Conservation (phyloP, 2,888 invertebrate species). For the Lepidochitona cinerea region DNA sequence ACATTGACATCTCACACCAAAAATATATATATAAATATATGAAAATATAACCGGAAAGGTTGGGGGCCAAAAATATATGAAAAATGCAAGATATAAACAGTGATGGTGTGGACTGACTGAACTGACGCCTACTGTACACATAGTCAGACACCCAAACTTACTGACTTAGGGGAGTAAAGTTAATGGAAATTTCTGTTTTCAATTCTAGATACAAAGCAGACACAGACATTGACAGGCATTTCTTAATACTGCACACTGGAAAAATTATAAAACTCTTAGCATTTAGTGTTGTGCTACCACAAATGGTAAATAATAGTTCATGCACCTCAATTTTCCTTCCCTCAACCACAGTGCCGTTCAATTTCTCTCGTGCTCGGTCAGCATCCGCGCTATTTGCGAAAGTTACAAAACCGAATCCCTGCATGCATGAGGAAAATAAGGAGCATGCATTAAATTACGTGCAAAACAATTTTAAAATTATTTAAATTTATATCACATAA, state of each 20-base stretch:
- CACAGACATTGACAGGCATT: constrained; percentile 59
- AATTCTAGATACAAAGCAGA: constrained; percentile 42
- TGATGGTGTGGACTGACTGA: constrained; percentile 4
- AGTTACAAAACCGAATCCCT: constrained; percentile 99
- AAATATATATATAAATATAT: background rate
- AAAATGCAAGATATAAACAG: constrained; percentile 4
- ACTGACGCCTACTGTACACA: constrained; percentile 6
- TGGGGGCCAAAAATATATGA: constrained; percentile 1
- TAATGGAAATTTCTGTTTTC: constrained; percentile 36
- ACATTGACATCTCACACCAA: constrained; percentile 7
- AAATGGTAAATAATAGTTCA: constrained; percentile 50
- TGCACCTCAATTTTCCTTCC: constrained; percentile 99
- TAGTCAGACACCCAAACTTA: constrained; percentile 19
- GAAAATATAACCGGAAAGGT: background rate
- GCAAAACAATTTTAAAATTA: constrained; percentile 39
- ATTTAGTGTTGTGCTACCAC: constrained; percentile 64
- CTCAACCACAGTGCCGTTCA: constrained; percentile 99
- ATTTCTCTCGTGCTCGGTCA: constrained; percentile 99
- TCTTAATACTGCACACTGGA: constrained; percentile 64
- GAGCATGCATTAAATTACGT: constrained; percentile 70
- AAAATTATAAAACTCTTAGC: constrained; percentile 55
- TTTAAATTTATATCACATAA: constrained; percentile 24
- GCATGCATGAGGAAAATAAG: constrained; percentile 85
- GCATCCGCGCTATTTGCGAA: constrained; percentile 99
- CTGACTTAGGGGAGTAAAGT: constrained; percentile 35